Base-by-base conservation (phyloP, 2,888 invertebrate species). In the Dolichopus griseipennis region DNA sequence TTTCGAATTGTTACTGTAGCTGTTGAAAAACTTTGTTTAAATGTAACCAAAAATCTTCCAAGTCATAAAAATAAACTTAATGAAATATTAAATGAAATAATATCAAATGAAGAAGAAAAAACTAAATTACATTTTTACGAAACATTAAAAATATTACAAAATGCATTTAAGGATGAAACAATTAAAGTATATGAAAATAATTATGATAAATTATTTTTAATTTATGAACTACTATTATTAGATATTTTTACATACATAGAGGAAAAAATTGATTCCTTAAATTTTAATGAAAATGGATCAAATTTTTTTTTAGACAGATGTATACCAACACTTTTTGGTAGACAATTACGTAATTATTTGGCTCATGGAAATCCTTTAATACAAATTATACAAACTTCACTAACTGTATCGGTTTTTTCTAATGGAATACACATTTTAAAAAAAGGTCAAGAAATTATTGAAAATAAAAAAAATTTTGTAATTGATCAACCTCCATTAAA, bases 321-420 rank as follows among this genome's bases (percentile, higher is more conserved):
- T 66, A 52, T 69, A 65, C 73, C 73, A 21, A 27, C 72, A 64
- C 71, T 75, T 66, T 68, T 43, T 62, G 75, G 74, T 37, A 71
- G 72, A 68, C 67, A 52, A 69, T 70, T 75, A 18, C 72, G 73
- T n/a, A 73, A 74, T 65, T 71, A 74, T 67, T 71, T 73, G 52
- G 72, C 72, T 5, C 72, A 74, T 61, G 69, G 68, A 66, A 71
- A 72, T 65, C 20, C 67, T 10, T 33, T 74, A 64, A 52, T 68
- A 43, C 68, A 73, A 61, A 27, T 69, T 8, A 66, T 73, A 20
- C 66, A 67, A 61, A 61, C 64, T 27, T 72, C 73, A 70, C 68
- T 72, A 8, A 64, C 70, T 18, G 12, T 65, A 43, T 15, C 65
- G 18, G 61, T 70, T 34, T 12, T 68, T 52, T 65, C 66, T 6